Percentiles rank a stretch among this genome's conserved stretches.
phyloP scores from a whole-genome alignment of 2,888 invertebrate genomes.

The Julus scandinavius region DNA sequence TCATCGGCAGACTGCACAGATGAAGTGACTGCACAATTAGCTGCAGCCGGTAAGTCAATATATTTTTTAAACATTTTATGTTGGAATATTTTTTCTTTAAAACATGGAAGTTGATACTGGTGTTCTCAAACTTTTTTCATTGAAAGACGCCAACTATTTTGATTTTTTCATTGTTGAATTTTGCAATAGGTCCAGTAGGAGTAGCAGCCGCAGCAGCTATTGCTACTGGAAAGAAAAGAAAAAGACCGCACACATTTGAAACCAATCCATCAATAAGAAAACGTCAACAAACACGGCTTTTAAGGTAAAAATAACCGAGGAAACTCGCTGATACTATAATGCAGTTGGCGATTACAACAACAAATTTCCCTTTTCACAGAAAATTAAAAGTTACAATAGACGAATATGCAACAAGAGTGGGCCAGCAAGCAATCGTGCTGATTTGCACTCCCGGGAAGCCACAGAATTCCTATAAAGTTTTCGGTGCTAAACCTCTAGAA shows the following conservation, averaged over 20 bases:
- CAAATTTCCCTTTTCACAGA: constrained; percentile 60
- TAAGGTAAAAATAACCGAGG: constrained; percentile 66
- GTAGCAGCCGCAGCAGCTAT: constrained; percentile 97
- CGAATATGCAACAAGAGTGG: constrained; percentile 96
- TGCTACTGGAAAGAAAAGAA: constrained; percentile 93
- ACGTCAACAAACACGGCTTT: constrained; percentile 91
- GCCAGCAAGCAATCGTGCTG: constrained; percentile 95
- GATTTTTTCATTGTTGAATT: neutral
- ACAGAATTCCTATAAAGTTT: constrained; percentile 95
- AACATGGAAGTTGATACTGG: too few relatives aligned
- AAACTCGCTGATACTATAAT: neutral
- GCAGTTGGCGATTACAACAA: too few relatives aligned
- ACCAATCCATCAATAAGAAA: constrained; percentile 96
- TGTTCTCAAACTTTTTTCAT: too few relatives aligned
- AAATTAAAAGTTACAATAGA: constrained; percentile 79
- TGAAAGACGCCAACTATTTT: neutral
- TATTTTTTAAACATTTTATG: neutral
- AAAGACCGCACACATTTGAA: constrained; percentile 95
- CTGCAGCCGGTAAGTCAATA: constrained; percentile 85
- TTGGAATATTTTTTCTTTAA: too few relatives aligned
- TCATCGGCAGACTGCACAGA: constrained; percentile 80
- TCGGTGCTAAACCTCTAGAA: constrained; percentile 94
- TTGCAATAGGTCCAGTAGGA: constrained; percentile 82
- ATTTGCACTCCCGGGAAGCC: constrained; percentile 97
- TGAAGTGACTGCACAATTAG: constrained; percentile 95